phyloP scores from a whole-genome alignment of 2,113 vertebrate species.

The Lota lota region DNA sequence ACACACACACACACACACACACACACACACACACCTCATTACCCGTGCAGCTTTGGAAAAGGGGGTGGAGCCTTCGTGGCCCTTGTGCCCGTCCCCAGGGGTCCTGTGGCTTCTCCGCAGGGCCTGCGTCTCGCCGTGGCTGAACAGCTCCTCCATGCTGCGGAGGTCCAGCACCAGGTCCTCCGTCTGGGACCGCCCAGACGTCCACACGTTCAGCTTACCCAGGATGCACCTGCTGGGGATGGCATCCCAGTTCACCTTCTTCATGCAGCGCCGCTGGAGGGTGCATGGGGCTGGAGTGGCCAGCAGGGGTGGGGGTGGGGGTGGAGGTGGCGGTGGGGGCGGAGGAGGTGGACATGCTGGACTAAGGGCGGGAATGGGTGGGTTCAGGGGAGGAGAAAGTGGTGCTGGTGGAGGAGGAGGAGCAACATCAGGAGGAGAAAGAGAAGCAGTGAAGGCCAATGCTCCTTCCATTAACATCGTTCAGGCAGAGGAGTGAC shows the following conservation, averaged over 20 bases:
- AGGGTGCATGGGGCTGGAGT: conserved; percentile 30
- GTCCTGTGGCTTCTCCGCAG: conserved; percentile 4
- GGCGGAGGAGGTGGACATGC: conserved; percentile 15
- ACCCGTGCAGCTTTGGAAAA: conserved; percentile 48
- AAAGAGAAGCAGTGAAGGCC: conserved; percentile 25
- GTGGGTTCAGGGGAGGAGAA: conserved; percentile 8
- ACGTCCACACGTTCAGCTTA: conserved; percentile 77
- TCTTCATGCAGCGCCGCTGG: conserved; percentile 71
- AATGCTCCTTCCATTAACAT: conserved; percentile 53
- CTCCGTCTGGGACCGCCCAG: conserved; percentile 47
- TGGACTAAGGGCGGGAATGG: conserved; percentile 11
- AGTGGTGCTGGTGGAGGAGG: not conserved
- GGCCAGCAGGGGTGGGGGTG: conserved; percentile 8
- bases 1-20: too few relatives aligned
- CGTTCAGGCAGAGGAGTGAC: conserved; percentile 13
- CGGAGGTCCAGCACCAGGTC: conserved; percentile 71
- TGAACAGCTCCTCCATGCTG: conserved; percentile 80
- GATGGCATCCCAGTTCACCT: conserved; percentile 81
- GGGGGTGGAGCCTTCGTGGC: conserved; percentile 34
- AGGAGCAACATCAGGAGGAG: conserved; percentile 16
- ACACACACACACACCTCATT: conserved; percentile 14
- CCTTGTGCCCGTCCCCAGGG: conserved; percentile 31
- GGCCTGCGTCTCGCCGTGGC: conserved; percentile 59
- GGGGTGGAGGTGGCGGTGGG: conserved; percentile 14
- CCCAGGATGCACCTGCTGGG: conserved; percentile 74